Evolutionary conservation across 2,113 vertebrate genomes (phyloP).

Genomic region (Hirundichthys speculiger): DNA sequence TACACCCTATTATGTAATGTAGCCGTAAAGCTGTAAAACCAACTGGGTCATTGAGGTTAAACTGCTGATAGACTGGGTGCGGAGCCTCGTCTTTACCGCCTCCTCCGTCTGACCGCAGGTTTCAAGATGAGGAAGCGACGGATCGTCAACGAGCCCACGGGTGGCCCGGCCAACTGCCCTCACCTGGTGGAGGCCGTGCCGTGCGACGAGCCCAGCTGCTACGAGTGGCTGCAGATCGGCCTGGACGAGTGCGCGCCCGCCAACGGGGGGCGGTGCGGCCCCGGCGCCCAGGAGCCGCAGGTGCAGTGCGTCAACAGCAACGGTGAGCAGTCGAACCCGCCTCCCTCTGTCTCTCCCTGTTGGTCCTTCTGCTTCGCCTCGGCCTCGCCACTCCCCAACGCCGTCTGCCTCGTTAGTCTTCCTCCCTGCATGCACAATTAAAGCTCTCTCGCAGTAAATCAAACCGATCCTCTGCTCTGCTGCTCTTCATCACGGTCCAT

Average conservation of each 20-base stretch:
- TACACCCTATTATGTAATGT: too few relatives aligned
- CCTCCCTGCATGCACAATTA: constrained; percentile 60
- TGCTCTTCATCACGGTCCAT: constrained; percentile 47
- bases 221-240: constrained; percentile 84
- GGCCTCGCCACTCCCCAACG: constrained; percentile 13
- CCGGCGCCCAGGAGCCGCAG: constrained; percentile 84
- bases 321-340: constrained; percentile 78
- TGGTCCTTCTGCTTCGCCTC: constrained; percentile 36
- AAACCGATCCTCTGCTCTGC: constrained; percentile 52
- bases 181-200: constrained; percentile 94
- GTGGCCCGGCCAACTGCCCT: constrained; percentile 88
- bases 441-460: constrained; percentile 58
- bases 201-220: constrained; percentile 93
- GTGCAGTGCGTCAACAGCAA: constrained; percentile 88
- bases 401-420: constrained; percentile 42
- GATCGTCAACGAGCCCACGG: constrained; percentile 88
- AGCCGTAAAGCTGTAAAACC: too few relatives aligned
- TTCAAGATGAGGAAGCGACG: constrained; percentile 91
- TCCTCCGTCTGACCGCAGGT: constrained; percentile 71
- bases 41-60: too few relatives aligned
- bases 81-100: background rate
- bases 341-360: constrained; percentile 4
- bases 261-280: constrained; percentile 85
- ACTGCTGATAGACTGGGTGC: too few relatives aligned
- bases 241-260: constrained; percentile 89